These are phyloP conservation scores for Coptotermes formosanus DNA, from an alignment of 1,140 invertebrate genomes.

Conservation along the genomic window DNA sequence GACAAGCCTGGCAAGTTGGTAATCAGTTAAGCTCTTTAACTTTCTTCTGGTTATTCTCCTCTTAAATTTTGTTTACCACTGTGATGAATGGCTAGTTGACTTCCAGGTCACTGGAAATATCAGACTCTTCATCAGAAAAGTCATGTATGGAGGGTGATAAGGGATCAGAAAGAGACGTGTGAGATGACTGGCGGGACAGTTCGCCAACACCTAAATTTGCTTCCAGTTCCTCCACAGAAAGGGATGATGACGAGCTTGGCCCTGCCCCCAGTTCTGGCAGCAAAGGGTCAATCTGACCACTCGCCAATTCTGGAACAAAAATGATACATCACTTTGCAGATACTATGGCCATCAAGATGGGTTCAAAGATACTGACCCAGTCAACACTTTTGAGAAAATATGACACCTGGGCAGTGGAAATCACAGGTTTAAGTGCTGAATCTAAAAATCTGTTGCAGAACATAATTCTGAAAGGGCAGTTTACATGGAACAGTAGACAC, in stretches of 20 bases:
- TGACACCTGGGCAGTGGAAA: no score
- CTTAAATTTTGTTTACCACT: background rate
- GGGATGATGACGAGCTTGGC: slow-evolving; percentile 35
- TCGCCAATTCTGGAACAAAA: slow-evolving; percentile 44
- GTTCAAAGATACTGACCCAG: no score
- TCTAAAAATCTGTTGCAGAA: no score
- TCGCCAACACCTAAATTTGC: slow-evolving; percentile 34
- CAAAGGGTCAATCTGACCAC: slow-evolving; percentile 37
- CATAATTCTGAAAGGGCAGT: no score
- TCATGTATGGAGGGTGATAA: slow-evolving; percentile 44
- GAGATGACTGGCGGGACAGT: slow-evolving; percentile 45
- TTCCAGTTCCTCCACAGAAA: slow-evolving; percentile 40
- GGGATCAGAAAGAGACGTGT: slow-evolving; percentile 45
- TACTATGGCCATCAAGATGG: no score
- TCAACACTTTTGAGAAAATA: no score
- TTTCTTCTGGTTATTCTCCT: background rate
- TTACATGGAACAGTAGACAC: no score
- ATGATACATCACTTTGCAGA: no score
- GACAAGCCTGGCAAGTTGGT: background rate
- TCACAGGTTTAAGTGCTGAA: no score
- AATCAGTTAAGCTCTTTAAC: background rate
- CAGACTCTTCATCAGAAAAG: slow-evolving; percentile 48
- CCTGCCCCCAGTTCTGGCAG: slow-evolving; percentile 30
- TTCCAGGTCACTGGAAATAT: slow-evolving; percentile 44
- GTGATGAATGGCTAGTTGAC: slow-evolving; percentile 36